A percentile compares a stretch with the other conserved stretches of the same genome.
Evolutionary conservation across 2,113 vertebrate species (phyloP).

Genomic region (Raphicerus campestris): DNA sequence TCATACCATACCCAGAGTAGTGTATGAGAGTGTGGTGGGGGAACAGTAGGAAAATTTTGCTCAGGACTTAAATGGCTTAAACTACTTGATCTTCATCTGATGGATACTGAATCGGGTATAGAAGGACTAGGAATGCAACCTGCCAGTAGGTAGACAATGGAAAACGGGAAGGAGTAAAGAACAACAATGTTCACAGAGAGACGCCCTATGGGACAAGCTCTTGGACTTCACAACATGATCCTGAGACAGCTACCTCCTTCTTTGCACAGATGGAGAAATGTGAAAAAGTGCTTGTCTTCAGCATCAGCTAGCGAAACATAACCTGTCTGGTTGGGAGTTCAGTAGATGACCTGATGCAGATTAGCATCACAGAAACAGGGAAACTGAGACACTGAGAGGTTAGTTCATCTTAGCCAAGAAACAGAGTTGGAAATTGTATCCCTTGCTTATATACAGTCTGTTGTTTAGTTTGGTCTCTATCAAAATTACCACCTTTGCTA

Average conservation of each 20-base stretch:
- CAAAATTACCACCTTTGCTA: neutral
- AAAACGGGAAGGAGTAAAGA: neutral
- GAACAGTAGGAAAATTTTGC: neutral
- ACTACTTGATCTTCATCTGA: neutral
- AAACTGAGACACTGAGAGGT: neutral
- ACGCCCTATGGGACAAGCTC: neutral
- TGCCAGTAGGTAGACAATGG: neutral
- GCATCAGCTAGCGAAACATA: neutral
- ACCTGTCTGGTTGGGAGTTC: neutral
- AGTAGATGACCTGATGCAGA: neutral
- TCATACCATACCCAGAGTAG: neutral
- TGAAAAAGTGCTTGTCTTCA: neutral
- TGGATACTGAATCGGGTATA: neutral
- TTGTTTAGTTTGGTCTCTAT: neutral
- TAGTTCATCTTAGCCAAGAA: neutral
- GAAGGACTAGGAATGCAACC: neutral
- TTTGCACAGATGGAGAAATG: neutral
- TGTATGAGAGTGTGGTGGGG: neutral
- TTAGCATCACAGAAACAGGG: neutral
- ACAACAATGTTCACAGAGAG: neutral
- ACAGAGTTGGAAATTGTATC: neutral
- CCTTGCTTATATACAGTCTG: neutral
- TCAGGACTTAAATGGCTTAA: neutral
- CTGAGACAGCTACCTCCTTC: neutral
- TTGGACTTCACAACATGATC: neutral